Conservation (phyloP, 2,888 invertebrate genomes). For the Scaptomyza reducta region DNA sequence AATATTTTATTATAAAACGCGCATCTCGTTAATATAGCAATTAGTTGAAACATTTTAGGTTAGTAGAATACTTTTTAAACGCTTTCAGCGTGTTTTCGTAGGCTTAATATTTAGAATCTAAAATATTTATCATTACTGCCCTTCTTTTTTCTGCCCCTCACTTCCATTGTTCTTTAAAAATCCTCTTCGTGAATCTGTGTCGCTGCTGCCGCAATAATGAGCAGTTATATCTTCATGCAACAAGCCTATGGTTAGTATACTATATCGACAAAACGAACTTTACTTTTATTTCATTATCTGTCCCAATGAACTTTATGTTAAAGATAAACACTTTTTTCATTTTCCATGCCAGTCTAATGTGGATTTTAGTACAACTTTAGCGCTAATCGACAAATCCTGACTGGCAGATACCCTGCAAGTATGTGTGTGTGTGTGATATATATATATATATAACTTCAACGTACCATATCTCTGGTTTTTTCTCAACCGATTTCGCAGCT, state of each 20-base stretch:
- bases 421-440: no score
- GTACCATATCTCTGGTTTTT: no score
- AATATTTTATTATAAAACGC: slow-evolving; percentile 23
- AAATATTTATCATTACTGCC: slow-evolving; percentile 24
- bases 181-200: slow-evolving; percentile 43
- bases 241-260: slow-evolving; percentile 83
- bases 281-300: background rate
- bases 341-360: no score
- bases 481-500: no score
- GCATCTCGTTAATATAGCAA: slow-evolving; percentile 59
- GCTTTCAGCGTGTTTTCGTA: slow-evolving; percentile 13
- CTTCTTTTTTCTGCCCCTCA: background rate
- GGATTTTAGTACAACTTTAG: no score
- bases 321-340: no score
- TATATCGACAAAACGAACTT: background rate
- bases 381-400: no score
- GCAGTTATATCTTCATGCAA: slow-evolving; percentile 81
- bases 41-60: slow-evolving; percentile 31
- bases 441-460: no score
- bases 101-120: slow-evolving; percentile 20
- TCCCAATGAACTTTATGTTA: no score
- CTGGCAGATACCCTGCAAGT: no score
- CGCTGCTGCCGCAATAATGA: slow-evolving; percentile 84
- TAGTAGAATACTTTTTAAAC: slow-evolving; percentile 16
- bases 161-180: slow-evolving; percentile 29